phyloP scores from a whole-genome alignment of 2,797 vertebrate genomes.

The Malacoraja senta region DNA sequence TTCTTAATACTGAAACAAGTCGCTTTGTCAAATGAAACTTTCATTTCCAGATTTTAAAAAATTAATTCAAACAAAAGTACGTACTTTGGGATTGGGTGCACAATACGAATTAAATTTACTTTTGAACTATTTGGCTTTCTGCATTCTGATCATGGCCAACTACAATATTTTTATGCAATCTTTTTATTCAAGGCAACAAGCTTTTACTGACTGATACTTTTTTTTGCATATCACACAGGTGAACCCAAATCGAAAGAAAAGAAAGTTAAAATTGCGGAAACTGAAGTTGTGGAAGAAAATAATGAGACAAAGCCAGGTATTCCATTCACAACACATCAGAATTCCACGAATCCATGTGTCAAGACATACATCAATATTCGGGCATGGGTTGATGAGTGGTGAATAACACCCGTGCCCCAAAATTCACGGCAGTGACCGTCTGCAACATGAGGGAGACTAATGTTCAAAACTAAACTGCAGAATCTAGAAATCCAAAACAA shows the following conservation, averaged over 20 bases:
- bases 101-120: not conserved
- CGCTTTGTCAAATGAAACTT: not conserved
- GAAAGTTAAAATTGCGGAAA: conserved; percentile 50
- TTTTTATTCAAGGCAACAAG: not conserved
- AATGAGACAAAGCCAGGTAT: conserved; percentile 57
- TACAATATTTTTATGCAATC: not conserved
- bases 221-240: conserved; percentile 48
- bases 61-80: not conserved
- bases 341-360: too few relatives aligned
- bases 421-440: too few relatives aligned
- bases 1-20: not conserved
- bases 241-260: conserved; percentile 50
- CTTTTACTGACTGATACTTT: not conserved
- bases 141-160: not conserved
- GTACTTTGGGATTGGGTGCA: too few relatives aligned
- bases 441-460: too few relatives aligned
- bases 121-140: not conserved
- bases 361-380: too few relatives aligned
- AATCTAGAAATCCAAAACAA: too few relatives aligned
- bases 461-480: too few relatives aligned
- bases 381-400: too few relatives aligned
- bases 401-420: too few relatives aligned
- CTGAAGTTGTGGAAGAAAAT: conserved; percentile 46
- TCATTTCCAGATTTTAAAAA: not conserved
- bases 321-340: too few relatives aligned